A percentile compares a stretch with the other conserved stretches of the same genome.
Conservation (phyloP, 2,113 vertebrate genomes). For the Noturus placidus region DNA sequence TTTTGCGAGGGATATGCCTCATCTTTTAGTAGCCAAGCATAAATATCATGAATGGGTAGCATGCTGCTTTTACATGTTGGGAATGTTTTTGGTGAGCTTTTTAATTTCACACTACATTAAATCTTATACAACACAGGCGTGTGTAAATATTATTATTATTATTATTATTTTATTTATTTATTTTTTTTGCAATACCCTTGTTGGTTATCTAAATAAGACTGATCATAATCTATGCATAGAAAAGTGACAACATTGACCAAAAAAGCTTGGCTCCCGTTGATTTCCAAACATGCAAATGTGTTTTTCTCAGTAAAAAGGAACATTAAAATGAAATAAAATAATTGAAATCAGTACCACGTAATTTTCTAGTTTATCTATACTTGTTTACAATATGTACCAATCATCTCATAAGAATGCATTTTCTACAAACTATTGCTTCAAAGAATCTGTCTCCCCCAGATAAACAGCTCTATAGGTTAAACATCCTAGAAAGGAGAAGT, state of each 20-base stretch:
- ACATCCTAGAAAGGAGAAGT: slow-evolving; percentile 25
- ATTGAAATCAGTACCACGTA: not conserved
- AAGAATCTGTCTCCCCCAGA: not conserved
- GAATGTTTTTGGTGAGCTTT: slow-evolving; percentile 61
- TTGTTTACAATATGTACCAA: not conserved
- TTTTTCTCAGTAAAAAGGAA: not conserved
- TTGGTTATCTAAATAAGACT: slow-evolving; percentile 59
- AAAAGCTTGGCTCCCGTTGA: slow-evolving; percentile 34
- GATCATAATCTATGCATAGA: slow-evolving; percentile 50
- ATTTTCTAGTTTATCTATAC: not conserved
- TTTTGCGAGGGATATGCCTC: slow-evolving; percentile 59
- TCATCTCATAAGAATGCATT: slow-evolving; percentile 8
- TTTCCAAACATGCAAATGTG: not conserved
- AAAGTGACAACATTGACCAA: slow-evolving; percentile 37
- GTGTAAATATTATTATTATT: too few relatives aligned
- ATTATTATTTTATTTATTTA: too few relatives aligned
- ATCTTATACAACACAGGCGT: slow-evolving; percentile 64
- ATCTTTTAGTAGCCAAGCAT: slow-evolving; percentile 63
- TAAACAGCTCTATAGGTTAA: slow-evolving; percentile 9
- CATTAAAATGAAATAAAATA: not conserved
- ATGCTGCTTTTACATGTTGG: slow-evolving; percentile 57
- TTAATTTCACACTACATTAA: slow-evolving; percentile 74
- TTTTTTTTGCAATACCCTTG: slow-evolving; percentile 46
- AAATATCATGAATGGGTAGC: slow-evolving; percentile 61
- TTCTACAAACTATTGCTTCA: not conserved